These are phyloP conservation scores for Spilarctia lutea DNA, from an alignment of 2,888 invertebrate species.

Conservation along the genomic window DNA sequence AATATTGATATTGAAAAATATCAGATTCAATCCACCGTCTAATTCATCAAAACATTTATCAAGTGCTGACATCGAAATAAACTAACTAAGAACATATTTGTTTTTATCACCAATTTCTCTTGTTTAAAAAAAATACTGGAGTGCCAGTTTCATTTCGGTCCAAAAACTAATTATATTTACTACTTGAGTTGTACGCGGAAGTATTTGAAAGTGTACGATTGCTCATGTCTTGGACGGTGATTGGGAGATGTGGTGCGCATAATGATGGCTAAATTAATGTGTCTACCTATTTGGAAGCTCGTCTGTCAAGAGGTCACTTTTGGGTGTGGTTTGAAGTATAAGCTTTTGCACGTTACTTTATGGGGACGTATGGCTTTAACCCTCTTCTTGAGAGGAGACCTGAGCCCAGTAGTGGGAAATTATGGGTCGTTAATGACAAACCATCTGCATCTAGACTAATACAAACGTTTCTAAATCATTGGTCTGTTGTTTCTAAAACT, in stretches of 20 bases:
- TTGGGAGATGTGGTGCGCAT: constrained; percentile 46
- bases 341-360: background rate
- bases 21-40: background rate
- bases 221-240: constrained; percentile 36
- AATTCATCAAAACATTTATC: constrained; percentile 13
- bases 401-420: no score
- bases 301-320: constrained; percentile 57
- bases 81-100: background rate
- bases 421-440: no score
- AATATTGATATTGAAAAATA: background rate
- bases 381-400: no score
- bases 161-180: constrained; percentile 23
- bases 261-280: constrained; percentile 63
- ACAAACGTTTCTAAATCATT: no score
- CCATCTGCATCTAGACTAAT: no score
- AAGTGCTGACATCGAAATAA: background rate
- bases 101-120: constrained; percentile 10
- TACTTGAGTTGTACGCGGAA: constrained; percentile 30
- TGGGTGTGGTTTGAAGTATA: constrained; percentile 27
- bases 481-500: no score
- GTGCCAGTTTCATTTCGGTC: constrained; percentile 10
- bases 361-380: no score
- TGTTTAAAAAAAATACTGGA: constrained; percentile 1
- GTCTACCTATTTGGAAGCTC: constrained; percentile 64
- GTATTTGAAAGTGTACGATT: constrained; percentile 42